Base-by-base conservation (phyloP, 1,140 invertebrate species). In the Formica exsecta region DNA sequence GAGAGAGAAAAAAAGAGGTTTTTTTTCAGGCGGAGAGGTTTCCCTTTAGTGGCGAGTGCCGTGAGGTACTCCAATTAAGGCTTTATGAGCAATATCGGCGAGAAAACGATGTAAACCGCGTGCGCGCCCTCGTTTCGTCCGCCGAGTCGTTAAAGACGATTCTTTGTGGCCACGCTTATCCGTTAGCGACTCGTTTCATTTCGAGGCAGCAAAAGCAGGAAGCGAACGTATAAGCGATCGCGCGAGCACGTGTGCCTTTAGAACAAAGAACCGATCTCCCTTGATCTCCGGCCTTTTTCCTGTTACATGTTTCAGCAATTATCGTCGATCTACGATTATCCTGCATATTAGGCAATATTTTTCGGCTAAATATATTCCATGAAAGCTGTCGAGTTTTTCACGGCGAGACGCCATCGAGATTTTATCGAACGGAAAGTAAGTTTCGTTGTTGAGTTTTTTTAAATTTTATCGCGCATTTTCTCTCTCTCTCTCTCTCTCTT, bases 1-100 rank as follows among this genome's bases (percentile, higher is more conserved):
- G 19, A 74, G 29, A 44, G 22, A 22, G 22, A 9, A 66, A 25
- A 13, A 25, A 36, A 51, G 4, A 57, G 9, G 3, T 38, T 77
- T 36, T 65, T 19, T 36, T 13, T 5, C 16, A 8, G n/a, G 19
- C 44, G 38, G 66, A 84, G 83, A 83, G 68, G 68, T 57, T 86
- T 65, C 13, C 32, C 29, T 13, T 83, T 19, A n/a, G 29, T 19
- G 13, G 36, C n/a, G 68, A 89, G 75, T 86, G 87, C 88, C 89
- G 87, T 88, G 90, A 89, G 87, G 86, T 81, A 84, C 88, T 84
- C 88, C 90, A 92, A 92, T 92, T 92, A 92, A 92, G 90, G 91
- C 89, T 92, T 92, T 90, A 92, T 86, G 89, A 68, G 89, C 85
- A 89, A 83, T 32, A 61, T 19, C 7, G 51, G 2, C 51, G 44